Base-by-base conservation (phyloP, 2,113 vertebrate species). In the Percopsis transmontana region DNA sequence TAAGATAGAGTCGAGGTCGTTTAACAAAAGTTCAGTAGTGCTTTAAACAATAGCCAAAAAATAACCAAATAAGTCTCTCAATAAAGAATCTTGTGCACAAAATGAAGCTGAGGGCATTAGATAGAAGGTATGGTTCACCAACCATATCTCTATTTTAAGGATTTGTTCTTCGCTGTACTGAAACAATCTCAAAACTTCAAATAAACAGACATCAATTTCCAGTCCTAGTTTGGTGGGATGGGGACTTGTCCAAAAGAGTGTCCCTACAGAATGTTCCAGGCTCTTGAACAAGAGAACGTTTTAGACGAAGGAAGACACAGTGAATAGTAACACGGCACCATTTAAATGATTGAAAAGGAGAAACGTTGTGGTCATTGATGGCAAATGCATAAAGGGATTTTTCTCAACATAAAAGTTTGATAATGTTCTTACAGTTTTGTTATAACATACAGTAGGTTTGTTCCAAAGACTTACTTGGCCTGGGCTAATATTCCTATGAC, bases 401-500 rank as follows among this genome's bases (percentile, higher is more conserved):
- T 33, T 6, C 5, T 6, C 27, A 33, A 33, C 27, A 33, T 33
- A 33, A 33, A 33, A 3, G 2, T 33, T 33, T 33, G 2, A 1
- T 33, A 33, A 33, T 33, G 27, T 33, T 33, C 27, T 33, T 33
- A 6, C 27, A 33, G 27, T 33, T 33, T 33, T 33, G 27, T 33
- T 33, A 6, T 33, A 33, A 33, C 27, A 33, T 7, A 33, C 27
- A 27, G n/a, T n/a, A n/a, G n/a, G n/a, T 27, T 4, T 33, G 27
- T 33, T 7, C 27, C 27, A 9, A n/a, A 10, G 18, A 53, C 97
- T 93, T 91, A 99, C 97, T 96, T 99, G 79, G 97, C 96, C 91
- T 98, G 96, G 51, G 97, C 96, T 86, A 99, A 84, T 39, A 99
- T 96, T 18, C 97, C 97, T 62, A 96, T 94, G 78, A 99, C 96